Conservation (phyloP, 2,888 invertebrate species). For the Archaeoteleia sp. region DNA sequence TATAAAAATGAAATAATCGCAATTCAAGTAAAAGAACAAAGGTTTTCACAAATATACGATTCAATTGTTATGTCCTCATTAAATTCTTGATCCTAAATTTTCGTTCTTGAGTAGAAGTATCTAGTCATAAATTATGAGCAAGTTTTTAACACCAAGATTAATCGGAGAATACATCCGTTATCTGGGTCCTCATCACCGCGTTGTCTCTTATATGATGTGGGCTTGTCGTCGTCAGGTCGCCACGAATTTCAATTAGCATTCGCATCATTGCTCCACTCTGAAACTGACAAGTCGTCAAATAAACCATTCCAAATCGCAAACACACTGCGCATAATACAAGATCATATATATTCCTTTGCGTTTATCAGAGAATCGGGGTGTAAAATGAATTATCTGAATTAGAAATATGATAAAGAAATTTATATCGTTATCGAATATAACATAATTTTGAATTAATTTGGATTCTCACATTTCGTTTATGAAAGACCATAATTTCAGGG, state of each 20-base stretch:
- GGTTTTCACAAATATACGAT: too few species aligned
- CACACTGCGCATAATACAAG: constrained; percentile 20
- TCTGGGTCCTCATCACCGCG: constrained; percentile 39
- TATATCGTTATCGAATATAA: too few species aligned
- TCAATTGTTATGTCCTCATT: too few species aligned
- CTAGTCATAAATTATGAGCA: constrained; percentile 11
- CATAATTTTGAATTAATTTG: too few species aligned
- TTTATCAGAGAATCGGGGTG: constrained; percentile 22
- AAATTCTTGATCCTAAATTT: too few species aligned
- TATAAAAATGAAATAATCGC: too few species aligned
- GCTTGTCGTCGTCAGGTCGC: constrained; percentile 48
- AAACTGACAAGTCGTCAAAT: constrained; percentile 50
- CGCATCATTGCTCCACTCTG: constrained; percentile 42
- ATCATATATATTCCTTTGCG: constrained; percentile 30
- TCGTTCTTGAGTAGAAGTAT: neutral
- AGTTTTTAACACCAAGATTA: constrained; percentile 35
- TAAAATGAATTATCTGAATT: too few species aligned
- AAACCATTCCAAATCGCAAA: constrained; percentile 44
- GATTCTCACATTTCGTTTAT: too few species aligned
- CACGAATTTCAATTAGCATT: constrained; percentile 53
- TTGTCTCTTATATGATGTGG: constrained; percentile 44
- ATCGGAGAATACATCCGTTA: constrained; percentile 33
- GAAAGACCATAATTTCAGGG: neutral
- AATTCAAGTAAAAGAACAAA: too few species aligned
- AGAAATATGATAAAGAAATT: too few species aligned